A percentile compares a stretch with the other conserved stretches of the same genome.
phyloP scores from a whole-genome alignment of 2,113 vertebrate genomes.

The Cyrtonyx montezumae region DNA sequence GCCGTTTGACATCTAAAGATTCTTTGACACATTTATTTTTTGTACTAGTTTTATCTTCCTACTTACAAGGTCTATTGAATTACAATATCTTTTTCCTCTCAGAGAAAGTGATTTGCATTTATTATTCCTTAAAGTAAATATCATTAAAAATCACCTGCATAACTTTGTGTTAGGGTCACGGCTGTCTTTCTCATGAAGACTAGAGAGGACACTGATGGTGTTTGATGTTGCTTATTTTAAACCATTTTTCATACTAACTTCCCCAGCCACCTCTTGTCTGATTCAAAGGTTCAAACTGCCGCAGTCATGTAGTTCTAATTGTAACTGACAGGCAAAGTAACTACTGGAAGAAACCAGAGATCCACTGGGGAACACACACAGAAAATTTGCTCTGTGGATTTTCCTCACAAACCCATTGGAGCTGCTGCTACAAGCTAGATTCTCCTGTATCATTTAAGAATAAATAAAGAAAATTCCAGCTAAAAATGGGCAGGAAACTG shows the following conservation, averaged over 20 bases:
- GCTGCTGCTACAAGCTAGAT: background rate
- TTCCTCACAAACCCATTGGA: background rate
- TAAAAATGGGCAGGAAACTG: background rate
- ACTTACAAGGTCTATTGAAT: background rate
- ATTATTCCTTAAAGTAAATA: conserved; percentile 11
- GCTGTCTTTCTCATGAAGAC: background rate
- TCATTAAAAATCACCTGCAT: background rate
- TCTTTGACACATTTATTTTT: background rate
- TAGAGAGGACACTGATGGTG: background rate
- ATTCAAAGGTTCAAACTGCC: background rate
- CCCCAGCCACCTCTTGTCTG: background rate
- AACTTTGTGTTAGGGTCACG: background rate
- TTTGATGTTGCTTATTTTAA: conserved; percentile 1
- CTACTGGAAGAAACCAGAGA: conserved; percentile 2
- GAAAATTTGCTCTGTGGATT: background rate
- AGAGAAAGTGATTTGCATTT: background rate
- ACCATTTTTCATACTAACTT: background rate
- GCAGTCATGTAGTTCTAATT: background rate
- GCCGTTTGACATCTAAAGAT: background rate
- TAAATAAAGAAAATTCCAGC: background rate
- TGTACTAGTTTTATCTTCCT: background rate
- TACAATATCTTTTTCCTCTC: background rate
- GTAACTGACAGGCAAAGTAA: conserved; percentile 6
- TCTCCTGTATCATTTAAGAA: background rate
- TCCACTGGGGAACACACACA: background rate